phyloP scores from a whole-genome alignment of 2,888 invertebrate genomes.

The Himalopsyche tibetana region DNA sequence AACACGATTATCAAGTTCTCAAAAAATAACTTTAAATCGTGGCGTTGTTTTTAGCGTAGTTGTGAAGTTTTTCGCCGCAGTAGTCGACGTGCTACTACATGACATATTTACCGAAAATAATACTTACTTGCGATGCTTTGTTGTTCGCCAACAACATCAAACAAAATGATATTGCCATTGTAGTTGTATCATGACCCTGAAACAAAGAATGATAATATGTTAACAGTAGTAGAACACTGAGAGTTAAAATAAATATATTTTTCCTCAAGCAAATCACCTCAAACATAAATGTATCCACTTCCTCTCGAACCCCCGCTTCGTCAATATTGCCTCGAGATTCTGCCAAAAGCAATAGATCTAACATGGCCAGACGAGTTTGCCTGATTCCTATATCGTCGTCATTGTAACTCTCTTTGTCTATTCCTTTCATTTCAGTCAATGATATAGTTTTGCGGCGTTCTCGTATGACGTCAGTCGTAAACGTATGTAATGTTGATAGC shows the following conservation, averaged over 20 bases:
- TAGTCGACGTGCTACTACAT: too few species aligned
- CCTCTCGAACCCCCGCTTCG: slow-evolving; percentile 79
- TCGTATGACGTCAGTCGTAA: slow-evolving; percentile 51
- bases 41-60: too few species aligned
- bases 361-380: slow-evolving; percentile 78
- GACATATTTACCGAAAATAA: too few species aligned
- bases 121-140: slow-evolving; percentile 69
- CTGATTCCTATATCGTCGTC: slow-evolving; percentile 32
- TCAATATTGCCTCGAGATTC: slow-evolving; percentile 77
- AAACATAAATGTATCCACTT: slow-evolving; percentile 85
- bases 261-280: slow-evolving; percentile 72
- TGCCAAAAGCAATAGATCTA: slow-evolving; percentile 80
- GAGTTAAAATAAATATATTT: neutral
- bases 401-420: slow-evolving; percentile 20
- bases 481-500: slow-evolving; percentile 66
- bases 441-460: neutral
- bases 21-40: too few species aligned
- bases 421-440: neutral
- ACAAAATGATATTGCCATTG: slow-evolving; percentile 72
- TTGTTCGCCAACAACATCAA: slow-evolving; percentile 74
- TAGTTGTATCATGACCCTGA: slow-evolving; percentile 77
- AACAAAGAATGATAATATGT: slow-evolving; percentile 60
- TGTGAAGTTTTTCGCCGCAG: too few species aligned
- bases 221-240: too few species aligned
- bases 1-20: too few species aligned